Evolutionary conservation across 2,113 vertebrate species (phyloP), one percentile per base, ranked within the genome.

Genomic region (Nanorana parkeri): DNA sequence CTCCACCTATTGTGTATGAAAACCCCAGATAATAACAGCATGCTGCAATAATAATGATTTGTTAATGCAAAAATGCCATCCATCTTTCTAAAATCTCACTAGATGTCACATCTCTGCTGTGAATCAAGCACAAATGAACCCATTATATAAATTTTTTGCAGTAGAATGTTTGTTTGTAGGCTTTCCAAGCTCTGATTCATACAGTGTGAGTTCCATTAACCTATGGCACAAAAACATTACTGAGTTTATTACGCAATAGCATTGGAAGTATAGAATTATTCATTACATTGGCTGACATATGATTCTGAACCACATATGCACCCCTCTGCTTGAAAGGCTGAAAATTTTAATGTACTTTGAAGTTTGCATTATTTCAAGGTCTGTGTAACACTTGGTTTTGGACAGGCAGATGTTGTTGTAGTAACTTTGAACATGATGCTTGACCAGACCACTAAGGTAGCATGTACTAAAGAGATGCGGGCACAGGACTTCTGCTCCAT

Each of bases 71-170:
- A 20, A 26, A 24, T 36, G 17, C 32, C 21, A 80, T 71, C 17
- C n/a, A 15, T 69, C 66, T 80, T 61, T 66, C 32, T 80, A 69
- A 47, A 61, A 61, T 69, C 78, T 89, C 91, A 87, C 88, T 88
- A 90, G 91, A 87, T 90, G 91, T 89, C 91, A 88, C 85, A 88
- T 88, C 90, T 88, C 65, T 81, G 87, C 87, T 84, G 24, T 60
- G 86, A 89, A 89, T 81, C 63, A 58, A 47, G 66, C 68, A 69
- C 78, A 68, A 69, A 80, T 69, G 56, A 58, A 67, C 47, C 65
- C 65, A 58, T 79, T 79, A 79, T 68, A 68, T 55, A 58, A 68
- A 79, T 68, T 79, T 79, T 66, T 78, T 17, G 52, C 77, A 58
- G 28, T 79, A 56, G 55, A 67, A 56, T 68, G 67, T 51, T 36